Evolutionary conservation across 2,797 vertebrate genomes (phyloP).

Genomic region (Valencia hispanica): DNA sequence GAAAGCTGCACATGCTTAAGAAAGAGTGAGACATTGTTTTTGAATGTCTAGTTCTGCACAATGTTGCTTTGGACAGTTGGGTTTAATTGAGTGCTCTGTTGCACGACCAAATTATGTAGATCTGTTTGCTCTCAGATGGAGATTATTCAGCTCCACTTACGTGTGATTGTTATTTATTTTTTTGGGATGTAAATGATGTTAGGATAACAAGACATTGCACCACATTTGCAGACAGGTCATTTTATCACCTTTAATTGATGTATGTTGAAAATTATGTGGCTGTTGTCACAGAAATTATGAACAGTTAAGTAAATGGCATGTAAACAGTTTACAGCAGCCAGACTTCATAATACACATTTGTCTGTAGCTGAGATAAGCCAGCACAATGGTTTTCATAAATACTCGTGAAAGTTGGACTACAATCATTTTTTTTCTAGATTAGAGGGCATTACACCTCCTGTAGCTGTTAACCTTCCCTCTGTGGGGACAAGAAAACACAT

Average conservation of each 20-base stretch:
- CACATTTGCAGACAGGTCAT: not conserved
- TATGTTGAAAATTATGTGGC: not conserved
- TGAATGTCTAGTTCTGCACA: not conserved
- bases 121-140: not conserved
- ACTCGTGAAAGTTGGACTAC: not conserved
- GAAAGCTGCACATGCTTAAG: not conserved
- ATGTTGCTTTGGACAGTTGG: not conserved
- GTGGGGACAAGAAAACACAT: slow-evolving; percentile 1
- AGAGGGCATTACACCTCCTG: not conserved
- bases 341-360: not conserved
- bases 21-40: not conserved
- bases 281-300: not conserved
- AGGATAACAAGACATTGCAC: not conserved
- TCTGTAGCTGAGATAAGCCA: not conserved
- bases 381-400: not conserved
- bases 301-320: no score
- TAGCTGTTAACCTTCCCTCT: slow-evolving; percentile 7
- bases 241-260: not conserved
- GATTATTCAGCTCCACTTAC: not conserved
- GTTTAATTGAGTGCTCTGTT: not conserved
- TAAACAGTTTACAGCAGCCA: no score
- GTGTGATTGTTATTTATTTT: not conserved
- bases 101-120: not conserved
- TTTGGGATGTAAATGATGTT: not conserved
- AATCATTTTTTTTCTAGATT: not conserved